Conservation (phyloP, 23 tunicate genomes). For the Corella eumyota region DNA sequence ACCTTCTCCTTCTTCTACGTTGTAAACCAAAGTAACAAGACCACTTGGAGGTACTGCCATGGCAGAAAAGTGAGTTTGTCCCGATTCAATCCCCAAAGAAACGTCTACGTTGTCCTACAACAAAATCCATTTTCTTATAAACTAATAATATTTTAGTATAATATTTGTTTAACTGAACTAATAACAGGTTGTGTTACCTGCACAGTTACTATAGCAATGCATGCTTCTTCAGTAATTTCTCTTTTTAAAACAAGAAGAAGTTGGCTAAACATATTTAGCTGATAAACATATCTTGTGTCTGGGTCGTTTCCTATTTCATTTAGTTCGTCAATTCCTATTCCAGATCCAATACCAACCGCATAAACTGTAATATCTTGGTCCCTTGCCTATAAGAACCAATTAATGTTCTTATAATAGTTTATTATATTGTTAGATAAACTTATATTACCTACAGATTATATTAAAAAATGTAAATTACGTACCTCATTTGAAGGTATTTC, state of each 20-base stretch:
- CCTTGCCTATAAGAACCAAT: not conserved
- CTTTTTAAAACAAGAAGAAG: conserved; percentile 1
- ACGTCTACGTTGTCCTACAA: conserved; percentile 5
- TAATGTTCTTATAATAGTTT: not conserved
- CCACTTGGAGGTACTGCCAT: conserved; percentile 2
- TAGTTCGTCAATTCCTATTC: conserved; percentile 8
- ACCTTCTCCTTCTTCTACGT: not conserved
- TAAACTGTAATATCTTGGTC: conserved; percentile 11
- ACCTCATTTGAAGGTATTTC: conserved; percentile 3
- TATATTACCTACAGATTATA: too few relatives aligned
- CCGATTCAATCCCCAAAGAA: not conserved
- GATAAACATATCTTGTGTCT: not conserved
- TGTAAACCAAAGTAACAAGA: not conserved
- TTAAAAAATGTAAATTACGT: not conserved
- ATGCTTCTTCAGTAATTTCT: not conserved
- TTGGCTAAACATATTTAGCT: not conserved
- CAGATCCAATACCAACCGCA: conserved; percentile 31
- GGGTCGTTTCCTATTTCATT: conserved; percentile 11
- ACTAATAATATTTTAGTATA: not conserved
- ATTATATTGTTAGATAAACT: not conserved
- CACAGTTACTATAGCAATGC: conserved; percentile 7
- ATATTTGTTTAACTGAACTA: not conserved
- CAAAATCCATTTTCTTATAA: not conserved
- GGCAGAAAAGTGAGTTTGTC: conserved; percentile 4
- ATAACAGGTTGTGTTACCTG: conserved; percentile 2